phyloP scores from a whole-genome alignment of 2,797 vertebrate species.

The Anguilla marmorata region DNA sequence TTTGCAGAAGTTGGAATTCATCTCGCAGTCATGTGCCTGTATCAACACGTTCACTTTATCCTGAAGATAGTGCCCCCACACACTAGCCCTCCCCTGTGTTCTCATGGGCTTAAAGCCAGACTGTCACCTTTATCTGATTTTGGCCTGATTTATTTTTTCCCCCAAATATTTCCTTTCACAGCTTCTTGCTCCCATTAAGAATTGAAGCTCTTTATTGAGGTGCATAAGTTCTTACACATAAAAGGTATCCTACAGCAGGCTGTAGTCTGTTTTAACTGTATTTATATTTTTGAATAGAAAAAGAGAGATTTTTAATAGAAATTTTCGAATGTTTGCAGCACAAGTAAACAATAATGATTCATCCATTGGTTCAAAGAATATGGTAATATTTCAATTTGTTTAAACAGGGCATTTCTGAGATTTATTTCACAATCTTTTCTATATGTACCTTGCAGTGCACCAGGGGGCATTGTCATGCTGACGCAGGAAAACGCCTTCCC shows the following conservation, averaged over 20 bases:
- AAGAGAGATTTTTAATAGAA: conserved; percentile 5
- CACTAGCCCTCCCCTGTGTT: too few species aligned
- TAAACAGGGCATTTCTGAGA: neutral
- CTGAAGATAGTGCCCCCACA: neutral
- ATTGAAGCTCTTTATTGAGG: conserved; percentile 38
- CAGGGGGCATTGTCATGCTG: too few species aligned
- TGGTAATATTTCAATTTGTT: neutral
- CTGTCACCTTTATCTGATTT: conserved; percentile 41
- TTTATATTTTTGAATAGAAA: conserved; percentile 37
- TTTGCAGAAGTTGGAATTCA: neutral
- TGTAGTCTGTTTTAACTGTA: conserved; percentile 35
- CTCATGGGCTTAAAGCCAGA: conserved; percentile 38
- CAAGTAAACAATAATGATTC: neutral
- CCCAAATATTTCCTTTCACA: conserved; percentile 14
- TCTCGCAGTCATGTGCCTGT: neutral
- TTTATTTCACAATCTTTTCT: too few species aligned
- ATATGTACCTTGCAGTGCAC: too few species aligned
- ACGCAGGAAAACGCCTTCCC: too few species aligned
- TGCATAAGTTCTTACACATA: neutral
- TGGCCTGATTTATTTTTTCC: neutral
- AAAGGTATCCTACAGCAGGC: neutral
- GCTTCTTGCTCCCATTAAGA: conserved; percentile 30
- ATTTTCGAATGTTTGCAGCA: conserved; percentile 2
- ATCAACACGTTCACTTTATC: neutral
- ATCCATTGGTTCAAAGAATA: neutral